Evolutionary conservation across 2,113 vertebrate species (phyloP).

Genomic region (Perca fluviatilis): DNA sequence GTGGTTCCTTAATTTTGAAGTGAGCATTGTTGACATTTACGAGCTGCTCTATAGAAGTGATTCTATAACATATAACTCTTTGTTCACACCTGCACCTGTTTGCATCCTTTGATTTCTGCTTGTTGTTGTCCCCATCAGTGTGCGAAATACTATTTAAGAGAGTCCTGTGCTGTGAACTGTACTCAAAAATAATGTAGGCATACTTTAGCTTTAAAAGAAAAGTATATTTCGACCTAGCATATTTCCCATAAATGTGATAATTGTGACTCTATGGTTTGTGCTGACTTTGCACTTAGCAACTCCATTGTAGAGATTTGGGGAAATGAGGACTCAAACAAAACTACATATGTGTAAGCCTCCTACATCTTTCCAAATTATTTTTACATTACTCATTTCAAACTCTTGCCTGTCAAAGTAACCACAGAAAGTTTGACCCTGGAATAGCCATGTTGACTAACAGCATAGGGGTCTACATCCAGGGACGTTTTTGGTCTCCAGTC

Average conservation of each 20-base stretch:
- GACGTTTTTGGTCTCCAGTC: not conserved
- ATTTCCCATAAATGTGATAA: not conserved
- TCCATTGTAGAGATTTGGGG: not conserved
- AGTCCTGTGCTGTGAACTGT: fast-evolving
- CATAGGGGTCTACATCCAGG: not conserved
- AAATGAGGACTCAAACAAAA: not conserved
- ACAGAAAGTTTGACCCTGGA: not conserved
- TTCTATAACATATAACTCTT: not conserved
- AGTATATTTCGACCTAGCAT: not conserved
- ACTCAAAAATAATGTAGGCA: not conserved
- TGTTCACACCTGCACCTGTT: constrained; percentile 20
- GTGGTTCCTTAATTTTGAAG: not conserved
- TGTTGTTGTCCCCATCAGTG: constrained; percentile 35
- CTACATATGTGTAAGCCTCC: too few relatives aligned
- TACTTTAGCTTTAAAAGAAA: not conserved
- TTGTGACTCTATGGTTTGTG: not conserved
- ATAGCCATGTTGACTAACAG: not conserved
- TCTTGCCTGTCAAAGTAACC: not conserved
- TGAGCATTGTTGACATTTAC: not conserved
- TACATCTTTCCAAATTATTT: not conserved
- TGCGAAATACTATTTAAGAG: constrained; percentile 15
- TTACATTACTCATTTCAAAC: not conserved
- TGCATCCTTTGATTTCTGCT: constrained; percentile 43
- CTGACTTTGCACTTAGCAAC: not conserved
- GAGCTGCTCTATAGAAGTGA: not conserved